phyloP scores from a whole-genome alignment of 2,888 invertebrate genomes.

The Leptopilina drosophilae region DNA sequence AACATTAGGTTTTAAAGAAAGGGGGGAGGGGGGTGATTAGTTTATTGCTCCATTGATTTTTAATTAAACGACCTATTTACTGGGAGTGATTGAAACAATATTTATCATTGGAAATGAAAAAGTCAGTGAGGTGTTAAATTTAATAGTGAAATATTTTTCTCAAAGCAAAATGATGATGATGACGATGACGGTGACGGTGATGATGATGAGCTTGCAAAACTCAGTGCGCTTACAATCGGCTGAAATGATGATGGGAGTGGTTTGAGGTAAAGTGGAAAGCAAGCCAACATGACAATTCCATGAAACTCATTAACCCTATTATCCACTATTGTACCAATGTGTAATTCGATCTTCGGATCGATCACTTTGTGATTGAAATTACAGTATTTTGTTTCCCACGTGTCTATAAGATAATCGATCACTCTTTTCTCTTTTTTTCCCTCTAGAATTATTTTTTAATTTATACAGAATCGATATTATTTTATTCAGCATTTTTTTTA shows the following conservation, averaged over 20 bases:
- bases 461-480: not conserved
- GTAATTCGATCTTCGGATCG: conserved; percentile 18
- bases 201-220: conserved; percentile 27
- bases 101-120: not conserved
- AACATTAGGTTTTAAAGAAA: too few relatives aligned
- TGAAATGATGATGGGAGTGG: conserved; percentile 23
- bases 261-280: conserved; percentile 18
- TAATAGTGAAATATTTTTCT: not conserved
- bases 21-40: too few relatives aligned
- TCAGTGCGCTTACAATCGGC: conserved; percentile 15
- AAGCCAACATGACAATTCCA: conserved; percentile 27
- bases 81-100: too few relatives aligned
- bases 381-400: not conserved
- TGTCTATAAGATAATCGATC: not conserved
- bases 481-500: not conserved
- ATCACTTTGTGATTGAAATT: conserved; percentile 5
- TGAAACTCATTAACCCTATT: conserved; percentile 24
- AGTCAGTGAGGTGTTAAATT: conserved; percentile 3
- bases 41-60: too few relatives aligned
- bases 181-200: too few relatives aligned
- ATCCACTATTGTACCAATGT: conserved; percentile 11
- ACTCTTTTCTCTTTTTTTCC: not conserved
- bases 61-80: too few relatives aligned
- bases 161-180: not conserved
- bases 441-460: not conserved